These are phyloP conservation scores for Bombus pyrosoma DNA, from an alignment of 1,140 invertebrate species.

Conservation along the genomic window DNA sequence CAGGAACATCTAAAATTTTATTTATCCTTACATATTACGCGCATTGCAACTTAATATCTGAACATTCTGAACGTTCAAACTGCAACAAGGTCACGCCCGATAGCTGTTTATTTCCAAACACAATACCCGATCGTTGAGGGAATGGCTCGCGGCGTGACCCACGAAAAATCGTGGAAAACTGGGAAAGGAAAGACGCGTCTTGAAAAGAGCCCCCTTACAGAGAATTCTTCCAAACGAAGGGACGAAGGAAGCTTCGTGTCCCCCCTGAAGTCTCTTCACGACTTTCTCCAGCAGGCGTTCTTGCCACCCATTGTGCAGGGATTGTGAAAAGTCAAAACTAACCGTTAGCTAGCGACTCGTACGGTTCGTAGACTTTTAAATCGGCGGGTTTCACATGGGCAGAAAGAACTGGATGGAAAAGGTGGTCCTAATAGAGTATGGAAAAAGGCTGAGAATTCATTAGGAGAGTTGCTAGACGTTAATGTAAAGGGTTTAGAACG, in stretches of 20 bases:
- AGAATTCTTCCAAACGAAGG: conserved; percentile 7
- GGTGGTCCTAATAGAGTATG: neutral
- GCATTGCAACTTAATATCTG: too few relatives aligned
- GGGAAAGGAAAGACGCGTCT: neutral
- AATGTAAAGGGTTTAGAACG: neutral
- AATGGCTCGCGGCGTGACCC: neutral
- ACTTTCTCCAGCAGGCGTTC: conserved; percentile 3
- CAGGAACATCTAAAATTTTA: too few relatives aligned
- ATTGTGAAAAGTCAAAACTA: conserved; percentile 43
- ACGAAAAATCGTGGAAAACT: conserved; percentile 1
- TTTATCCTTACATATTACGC: too few relatives aligned
- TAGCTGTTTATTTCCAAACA: neutral
- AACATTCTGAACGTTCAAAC: too few relatives aligned
- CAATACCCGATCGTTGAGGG: neutral
- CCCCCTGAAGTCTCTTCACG: neutral
- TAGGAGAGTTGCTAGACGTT: neutral
- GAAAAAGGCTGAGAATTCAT: conserved; percentile 4
- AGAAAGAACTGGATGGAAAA: neutral
- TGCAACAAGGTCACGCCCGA: too few relatives aligned
- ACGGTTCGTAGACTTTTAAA: neutral
- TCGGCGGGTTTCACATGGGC: neutral
- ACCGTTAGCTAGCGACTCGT: conserved; percentile 16
- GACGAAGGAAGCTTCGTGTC: neutral
- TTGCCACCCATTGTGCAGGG: conserved; percentile 18
- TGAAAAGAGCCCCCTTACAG: neutral